A percentile compares a stretch with the other conserved stretches of the same genome.
Conservation (phyloP, 2,888 invertebrate species). For the Parthenolecanium corni region DNA sequence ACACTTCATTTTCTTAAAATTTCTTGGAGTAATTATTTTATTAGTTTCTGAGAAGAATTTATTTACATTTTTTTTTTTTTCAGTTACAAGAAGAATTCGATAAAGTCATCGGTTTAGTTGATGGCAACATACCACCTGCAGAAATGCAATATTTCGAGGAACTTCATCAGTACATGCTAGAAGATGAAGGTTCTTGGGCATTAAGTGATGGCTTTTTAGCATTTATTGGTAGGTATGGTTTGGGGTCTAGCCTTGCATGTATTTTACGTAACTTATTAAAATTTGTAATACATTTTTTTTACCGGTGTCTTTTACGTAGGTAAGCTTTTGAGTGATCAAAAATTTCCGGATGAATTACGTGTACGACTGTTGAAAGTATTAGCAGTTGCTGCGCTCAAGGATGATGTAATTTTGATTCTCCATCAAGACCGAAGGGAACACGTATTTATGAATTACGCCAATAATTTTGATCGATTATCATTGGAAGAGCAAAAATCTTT, state of each 20-base stretch:
- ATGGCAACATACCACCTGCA: conserved; percentile 58
- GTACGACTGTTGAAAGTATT: conserved; percentile 58
- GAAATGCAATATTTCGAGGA: conserved; percentile 69
- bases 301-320: conserved; percentile 38
- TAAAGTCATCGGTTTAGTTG: conserved; percentile 53
- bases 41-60: background rate
- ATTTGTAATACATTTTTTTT: background rate
- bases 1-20: background rate
- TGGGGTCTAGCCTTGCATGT: too few relatives aligned
- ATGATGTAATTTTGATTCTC: conserved; percentile 75
- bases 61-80: conserved; percentile 12
- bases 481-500: conserved; percentile 65
- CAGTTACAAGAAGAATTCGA: conserved; percentile 64
- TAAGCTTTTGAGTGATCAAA: conserved; percentile 50
- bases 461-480: conserved; percentile 62
- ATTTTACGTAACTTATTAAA: too few relatives aligned
- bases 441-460: conserved; percentile 75
- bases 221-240: conserved; percentile 52
- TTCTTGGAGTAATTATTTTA: background rate
- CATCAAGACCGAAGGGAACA: conserved; percentile 85
- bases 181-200: conserved; percentile 86
- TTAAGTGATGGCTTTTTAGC: conserved; percentile 75
- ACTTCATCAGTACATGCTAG: conserved; percentile 73
- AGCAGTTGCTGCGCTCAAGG: conserved; percentile 66
- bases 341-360: conserved; percentile 49